Evolutionary conservation across 2,797 vertebrate genomes (phyloP).

Genomic region (Dendrocincla tyrannina): DNA sequence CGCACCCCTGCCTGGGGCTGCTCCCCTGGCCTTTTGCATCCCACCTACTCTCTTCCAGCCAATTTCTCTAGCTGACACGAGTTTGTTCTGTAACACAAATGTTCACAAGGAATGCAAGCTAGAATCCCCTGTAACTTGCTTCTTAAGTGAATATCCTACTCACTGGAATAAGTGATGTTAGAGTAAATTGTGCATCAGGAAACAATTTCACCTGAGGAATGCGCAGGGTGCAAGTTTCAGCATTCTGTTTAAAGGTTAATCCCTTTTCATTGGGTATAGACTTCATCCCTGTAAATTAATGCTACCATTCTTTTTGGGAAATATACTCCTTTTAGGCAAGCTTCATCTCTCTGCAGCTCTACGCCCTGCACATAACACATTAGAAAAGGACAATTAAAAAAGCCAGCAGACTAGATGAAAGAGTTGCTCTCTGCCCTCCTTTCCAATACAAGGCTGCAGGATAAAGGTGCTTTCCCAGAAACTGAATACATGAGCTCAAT

Average conservation of each 20-base stretch:
- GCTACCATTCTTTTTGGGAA: not conserved
- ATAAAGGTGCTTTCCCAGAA: not conserved
- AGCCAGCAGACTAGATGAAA: not conserved
- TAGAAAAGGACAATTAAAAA: not conserved
- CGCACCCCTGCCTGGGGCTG: fast-evolving
- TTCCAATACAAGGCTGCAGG: not conserved
- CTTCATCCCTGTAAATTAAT: not conserved
- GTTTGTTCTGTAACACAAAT: not conserved
- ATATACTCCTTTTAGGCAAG: not conserved
- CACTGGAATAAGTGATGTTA: not conserved
- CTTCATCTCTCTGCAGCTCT: not conserved
- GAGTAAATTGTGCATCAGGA: not conserved
- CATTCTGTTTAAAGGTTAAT: not conserved
- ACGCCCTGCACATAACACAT: not conserved
- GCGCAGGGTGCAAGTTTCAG: not conserved
- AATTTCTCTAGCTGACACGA: not conserved
- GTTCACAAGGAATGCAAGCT: not conserved
- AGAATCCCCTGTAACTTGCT: not conserved
- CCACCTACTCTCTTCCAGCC: not conserved
- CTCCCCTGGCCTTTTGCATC: not conserved
- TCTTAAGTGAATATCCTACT: not conserved
- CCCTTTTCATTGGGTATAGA: not conserved
- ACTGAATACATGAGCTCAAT: not conserved
- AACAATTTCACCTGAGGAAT: not conserved
- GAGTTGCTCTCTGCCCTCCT: not conserved